Base-by-base conservation (phyloP, 1,140 invertebrate species). In the Atopsyche davidsoni region DNA sequence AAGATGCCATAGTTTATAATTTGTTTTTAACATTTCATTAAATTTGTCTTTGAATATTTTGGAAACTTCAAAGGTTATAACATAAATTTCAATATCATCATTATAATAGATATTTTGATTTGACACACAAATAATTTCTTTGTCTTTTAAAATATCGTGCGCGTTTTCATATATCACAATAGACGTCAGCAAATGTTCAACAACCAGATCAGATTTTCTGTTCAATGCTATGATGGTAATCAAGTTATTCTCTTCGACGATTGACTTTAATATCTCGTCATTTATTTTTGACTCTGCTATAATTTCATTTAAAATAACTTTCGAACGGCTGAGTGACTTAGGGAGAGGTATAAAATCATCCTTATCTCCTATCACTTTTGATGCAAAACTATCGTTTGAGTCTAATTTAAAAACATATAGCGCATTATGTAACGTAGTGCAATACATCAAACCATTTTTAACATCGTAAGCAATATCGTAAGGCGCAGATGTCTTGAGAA, bases 1-100 rank as follows among this genome's bases (percentile, higher is more conserved):
- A 13, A 40, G 38, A 41, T 41, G 36, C 46, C 46, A 49, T 14
- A 49, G n/a, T 3, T 31, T 21, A 31, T 19, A 32, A 23, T 40
- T 17, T 19, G 28, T 19, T 34, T 17, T 41, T 40, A 13, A 10
- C 36, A 49, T 40, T 24, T 49, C 38, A n/a, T 40, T 38, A 32
- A 49, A 24, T 32, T 41, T 49, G 13, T 49, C 46, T 49, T 32
- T 40, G 14, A 49, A 34, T 38, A 19, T 4, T 49, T 41, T 49
- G 3, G 38, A 41, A 34, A 49, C 24, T 10, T 49, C 28, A 32
- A 49, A 49, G 14, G 16, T 14, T 14, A 49, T 22, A 22, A 42
- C 23, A 16, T 42, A 49, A 16, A 41, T 49, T 13, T 28, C 17
- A n/a, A 23, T 17, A 41, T 41, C 28, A 14, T 49, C 16, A 7